phyloP scores from a whole-genome alignment of 2,113 vertebrate genomes.

The Psettodes erumei region DNA sequence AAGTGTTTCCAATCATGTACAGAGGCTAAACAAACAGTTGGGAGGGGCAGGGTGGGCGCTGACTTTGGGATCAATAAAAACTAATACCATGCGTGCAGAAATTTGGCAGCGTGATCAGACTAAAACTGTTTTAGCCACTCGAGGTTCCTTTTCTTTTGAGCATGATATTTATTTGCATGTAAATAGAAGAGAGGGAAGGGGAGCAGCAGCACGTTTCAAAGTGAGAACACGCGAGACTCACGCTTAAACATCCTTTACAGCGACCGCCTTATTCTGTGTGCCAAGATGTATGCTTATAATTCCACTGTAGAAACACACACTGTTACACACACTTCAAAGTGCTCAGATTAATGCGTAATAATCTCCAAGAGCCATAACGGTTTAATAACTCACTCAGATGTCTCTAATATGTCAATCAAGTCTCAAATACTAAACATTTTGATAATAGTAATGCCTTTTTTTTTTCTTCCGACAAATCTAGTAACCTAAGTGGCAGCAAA shows the following conservation, averaged over 20 bases:
- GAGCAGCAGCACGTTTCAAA: conserved; percentile 20
- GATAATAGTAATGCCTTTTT: conserved; percentile 66
- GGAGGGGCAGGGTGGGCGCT: conserved; percentile 52
- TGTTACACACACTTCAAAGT: conserved; percentile 78
- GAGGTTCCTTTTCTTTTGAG: conserved; percentile 24
- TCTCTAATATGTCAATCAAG: conserved; percentile 76
- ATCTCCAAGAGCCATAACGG: conserved; percentile 76
- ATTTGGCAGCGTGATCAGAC: conserved; percentile 49
- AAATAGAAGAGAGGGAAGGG: conserved; percentile 11
- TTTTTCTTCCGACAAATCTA: conserved; percentile 65
- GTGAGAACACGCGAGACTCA: conserved; percentile 13
- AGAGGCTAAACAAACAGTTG: conserved; percentile 75
- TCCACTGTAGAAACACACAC: conserved; percentile 31
- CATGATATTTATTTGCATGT: conserved; percentile 28
- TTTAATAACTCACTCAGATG: conserved; percentile 80
- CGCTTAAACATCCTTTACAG: conserved; percentile 40
- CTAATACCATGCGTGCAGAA: conserved; percentile 50
- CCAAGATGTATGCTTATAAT: conserved; percentile 47
- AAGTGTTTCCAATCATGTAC: conserved; percentile 86
- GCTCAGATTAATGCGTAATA: conserved; percentile 79
- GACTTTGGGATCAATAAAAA: conserved; percentile 69
- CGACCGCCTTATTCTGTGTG: conserved; percentile 35
- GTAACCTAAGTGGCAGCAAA: conserved; percentile 85
- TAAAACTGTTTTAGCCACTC: conserved; percentile 25
- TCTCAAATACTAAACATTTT: conserved; percentile 72